Conservation (phyloP, 2,888 invertebrate species). For the Tineola bisselliella region DNA sequence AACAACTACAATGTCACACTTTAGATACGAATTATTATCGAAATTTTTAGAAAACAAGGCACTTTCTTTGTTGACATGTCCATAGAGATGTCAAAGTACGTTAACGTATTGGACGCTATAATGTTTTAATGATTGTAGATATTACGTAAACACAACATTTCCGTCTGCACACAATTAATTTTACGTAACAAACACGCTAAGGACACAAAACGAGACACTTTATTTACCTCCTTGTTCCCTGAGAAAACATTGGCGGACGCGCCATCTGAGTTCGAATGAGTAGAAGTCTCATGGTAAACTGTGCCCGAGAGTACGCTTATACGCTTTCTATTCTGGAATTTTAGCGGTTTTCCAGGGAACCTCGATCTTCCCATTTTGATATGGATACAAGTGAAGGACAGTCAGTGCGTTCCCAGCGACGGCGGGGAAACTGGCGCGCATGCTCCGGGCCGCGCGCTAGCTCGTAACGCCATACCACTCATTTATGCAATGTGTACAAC, state of each 20-base stretch:
- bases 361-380: constrained; percentile 82
- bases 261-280: constrained; percentile 53
- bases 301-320: constrained; percentile 79
- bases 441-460: constrained; percentile 65
- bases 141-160: constrained; percentile 63
- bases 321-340: constrained; percentile 86
- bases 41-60: not conserved
- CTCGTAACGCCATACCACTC: constrained; percentile 63
- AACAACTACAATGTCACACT: not conserved
- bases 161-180: constrained; percentile 29
- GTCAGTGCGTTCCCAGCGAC: constrained; percentile 63
- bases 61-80: constrained; percentile 30
- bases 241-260: constrained; percentile 53
- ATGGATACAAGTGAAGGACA: constrained; percentile 64
- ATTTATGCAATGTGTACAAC: constrained; percentile 49
- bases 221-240: constrained; percentile 61
- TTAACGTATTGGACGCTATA: constrained; percentile 27
- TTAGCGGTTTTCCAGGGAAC: constrained; percentile 89
- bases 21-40: not conserved
- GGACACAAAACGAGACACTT: constrained; percentile 21
- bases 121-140: constrained; percentile 32
- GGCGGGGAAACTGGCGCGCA: constrained; percentile 63
- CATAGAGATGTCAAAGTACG: constrained; percentile 47
- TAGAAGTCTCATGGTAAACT: constrained; percentile 61
- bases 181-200: constrained; percentile 28